These are phyloP conservation scores for Elephantulus edwardii DNA, from an alignment of 2,113 vertebrate genomes.

Conservation along the genomic window DNA sequence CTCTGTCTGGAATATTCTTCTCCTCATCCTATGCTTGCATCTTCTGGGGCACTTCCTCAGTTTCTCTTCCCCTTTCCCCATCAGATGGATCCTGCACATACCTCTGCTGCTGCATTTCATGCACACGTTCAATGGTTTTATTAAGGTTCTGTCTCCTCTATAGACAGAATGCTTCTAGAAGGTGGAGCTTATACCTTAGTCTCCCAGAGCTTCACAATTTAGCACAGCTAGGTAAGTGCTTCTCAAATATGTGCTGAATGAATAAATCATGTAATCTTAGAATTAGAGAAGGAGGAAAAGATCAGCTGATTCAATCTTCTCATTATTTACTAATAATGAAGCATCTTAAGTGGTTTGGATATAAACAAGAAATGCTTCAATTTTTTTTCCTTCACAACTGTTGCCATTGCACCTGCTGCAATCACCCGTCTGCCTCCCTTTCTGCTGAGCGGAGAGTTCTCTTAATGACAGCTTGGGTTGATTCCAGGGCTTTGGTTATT, in stretches of 20 bases:
- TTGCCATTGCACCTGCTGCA: neutral
- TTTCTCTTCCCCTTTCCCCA: neutral
- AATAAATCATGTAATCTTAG: slow-evolving; percentile 60
- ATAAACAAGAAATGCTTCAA: slow-evolving; percentile 55
- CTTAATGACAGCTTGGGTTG: neutral
- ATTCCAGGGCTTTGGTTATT: neutral
- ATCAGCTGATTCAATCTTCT: slow-evolving; percentile 50
- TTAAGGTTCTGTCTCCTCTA: neutral
- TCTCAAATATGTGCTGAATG: neutral
- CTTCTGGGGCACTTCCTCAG: fast-evolving
- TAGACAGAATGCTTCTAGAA: neutral
- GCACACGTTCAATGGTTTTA: neutral
- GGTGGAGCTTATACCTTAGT: neutral
- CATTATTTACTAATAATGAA: slow-evolving; percentile 70
- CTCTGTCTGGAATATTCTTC: neutral
- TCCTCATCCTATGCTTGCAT: neutral
- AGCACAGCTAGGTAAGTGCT: neutral
- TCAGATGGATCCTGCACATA: fast-evolving
- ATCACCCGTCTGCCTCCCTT: neutral
- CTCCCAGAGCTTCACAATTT: neutral
- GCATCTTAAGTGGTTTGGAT: slow-evolving; percentile 30
- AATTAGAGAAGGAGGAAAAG: slow-evolving; percentile 43
- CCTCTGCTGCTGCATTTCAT: fast-evolving
- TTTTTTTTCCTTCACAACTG: neutral
- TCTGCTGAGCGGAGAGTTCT: neutral